Conservation (phyloP, 2,888 invertebrate species). For the Magallana nippona region DNA sequence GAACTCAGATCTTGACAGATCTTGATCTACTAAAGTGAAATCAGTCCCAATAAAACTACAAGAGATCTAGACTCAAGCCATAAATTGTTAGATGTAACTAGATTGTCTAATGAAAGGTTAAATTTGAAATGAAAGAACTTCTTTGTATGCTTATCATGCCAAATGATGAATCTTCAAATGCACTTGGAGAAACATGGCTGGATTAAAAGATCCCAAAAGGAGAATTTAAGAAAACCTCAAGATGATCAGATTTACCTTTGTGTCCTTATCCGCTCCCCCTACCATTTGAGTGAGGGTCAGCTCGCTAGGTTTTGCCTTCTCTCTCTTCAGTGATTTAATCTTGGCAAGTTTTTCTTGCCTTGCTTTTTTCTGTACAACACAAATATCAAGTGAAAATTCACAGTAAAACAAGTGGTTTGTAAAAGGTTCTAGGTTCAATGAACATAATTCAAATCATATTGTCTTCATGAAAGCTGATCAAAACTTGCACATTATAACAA, state of each 20-base stretch:
- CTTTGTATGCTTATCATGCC: no score
- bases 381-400: not conserved
- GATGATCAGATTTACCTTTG: not conserved
- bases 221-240: not conserved
- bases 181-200: no score
- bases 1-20: no score
- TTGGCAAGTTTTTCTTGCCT: conserved; percentile 35
- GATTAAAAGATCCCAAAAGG: not conserved
- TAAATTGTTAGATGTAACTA: no score
- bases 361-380: conserved; percentile 55
- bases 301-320: conserved; percentile 48
- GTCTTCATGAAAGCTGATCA: not conserved
- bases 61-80: no score
- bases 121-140: no score
- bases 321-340: conserved; percentile 38
- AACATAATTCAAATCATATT: no score
- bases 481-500: no score
- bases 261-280: conserved; percentile 43
- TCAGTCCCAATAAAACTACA: no score
- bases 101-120: no score
- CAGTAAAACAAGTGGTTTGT: not conserved
- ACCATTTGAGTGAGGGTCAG: conserved; percentile 75
- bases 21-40: no score
- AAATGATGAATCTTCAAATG: no score
- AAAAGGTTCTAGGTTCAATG: not conserved